These are phyloP conservation scores for Phrynocephalus vlangalii DNA, from an alignment of 2,797 vertebrate genomes.

Conservation along the genomic window DNA sequence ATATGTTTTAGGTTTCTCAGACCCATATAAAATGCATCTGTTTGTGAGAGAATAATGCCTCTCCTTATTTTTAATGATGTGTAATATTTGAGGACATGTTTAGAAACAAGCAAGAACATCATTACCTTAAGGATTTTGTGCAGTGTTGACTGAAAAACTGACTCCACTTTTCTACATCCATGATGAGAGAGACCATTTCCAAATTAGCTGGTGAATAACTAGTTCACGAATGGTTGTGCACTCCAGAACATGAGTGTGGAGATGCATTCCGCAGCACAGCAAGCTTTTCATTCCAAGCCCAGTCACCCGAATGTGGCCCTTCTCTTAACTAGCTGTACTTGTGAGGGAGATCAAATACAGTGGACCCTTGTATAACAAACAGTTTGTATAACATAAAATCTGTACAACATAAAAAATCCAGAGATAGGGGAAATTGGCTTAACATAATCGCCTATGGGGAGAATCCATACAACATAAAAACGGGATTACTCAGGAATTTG, in stretches of 20 bases:
- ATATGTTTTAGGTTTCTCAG: constrained; percentile 40
- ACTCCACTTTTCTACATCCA: constrained; percentile 6
- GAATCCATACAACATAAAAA: too few relatives aligned
- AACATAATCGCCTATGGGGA: too few relatives aligned
- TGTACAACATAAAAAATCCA: too few relatives aligned
- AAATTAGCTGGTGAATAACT: background rate
- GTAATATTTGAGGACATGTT: background rate
- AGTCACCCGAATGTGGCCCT: background rate
- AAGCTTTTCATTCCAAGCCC: background rate
- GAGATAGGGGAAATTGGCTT: too few relatives aligned
- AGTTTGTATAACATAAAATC: too few relatives aligned
- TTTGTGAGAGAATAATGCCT: background rate
- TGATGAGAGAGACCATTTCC: background rate
- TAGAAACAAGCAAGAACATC: constrained; percentile 13
- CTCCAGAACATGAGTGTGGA: background rate
- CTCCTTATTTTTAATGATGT: background rate
- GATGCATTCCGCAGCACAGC: background rate
- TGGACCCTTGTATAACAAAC: too few relatives aligned
- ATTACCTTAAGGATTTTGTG: background rate
- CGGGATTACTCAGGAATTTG: too few relatives aligned
- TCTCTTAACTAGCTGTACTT: background rate
- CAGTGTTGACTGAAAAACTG: background rate
- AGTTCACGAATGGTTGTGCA: constrained; percentile 11
- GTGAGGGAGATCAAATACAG: background rate
- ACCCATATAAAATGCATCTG: constrained; percentile 47